Conservation (phyloP, 2,797 vertebrate species). For the Semaprochilodus insignis region DNA sequence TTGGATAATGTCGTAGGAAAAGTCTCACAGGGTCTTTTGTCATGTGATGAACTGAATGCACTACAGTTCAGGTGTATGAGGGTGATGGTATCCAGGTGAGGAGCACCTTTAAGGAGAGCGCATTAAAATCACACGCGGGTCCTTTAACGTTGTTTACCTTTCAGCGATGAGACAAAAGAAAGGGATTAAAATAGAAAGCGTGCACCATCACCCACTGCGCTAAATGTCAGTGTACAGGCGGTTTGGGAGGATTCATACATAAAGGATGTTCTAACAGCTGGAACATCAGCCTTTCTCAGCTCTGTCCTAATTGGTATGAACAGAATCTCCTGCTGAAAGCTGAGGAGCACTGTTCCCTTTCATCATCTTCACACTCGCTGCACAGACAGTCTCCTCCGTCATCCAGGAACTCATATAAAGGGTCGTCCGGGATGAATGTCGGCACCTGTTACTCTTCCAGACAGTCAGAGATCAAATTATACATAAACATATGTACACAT, state of each 20-base stretch:
- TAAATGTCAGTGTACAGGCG: not conserved
- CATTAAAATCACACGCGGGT: not conserved
- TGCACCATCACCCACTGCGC: not conserved
- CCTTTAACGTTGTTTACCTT: not conserved
- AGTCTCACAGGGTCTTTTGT: not conserved
- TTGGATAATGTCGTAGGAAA: not conserved
- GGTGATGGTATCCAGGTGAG: not conserved
- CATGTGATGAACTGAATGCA: not conserved
- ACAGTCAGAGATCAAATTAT: too few relatives aligned
- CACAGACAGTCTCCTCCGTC: not conserved
- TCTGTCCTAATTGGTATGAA: conserved; percentile 5
- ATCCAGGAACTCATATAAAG: not conserved
- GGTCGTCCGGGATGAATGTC: not conserved
- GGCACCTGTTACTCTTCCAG: not conserved
- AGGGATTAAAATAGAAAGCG: conserved; percentile 22
- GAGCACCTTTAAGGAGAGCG: not conserved
- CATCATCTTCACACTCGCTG: not conserved
- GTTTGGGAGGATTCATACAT: conserved; percentile 37
- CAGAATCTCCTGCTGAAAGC: conserved; percentile 1
- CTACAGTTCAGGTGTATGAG: not conserved
- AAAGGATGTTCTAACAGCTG: conserved; percentile 26
- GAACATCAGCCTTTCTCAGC: conserved; percentile 3
- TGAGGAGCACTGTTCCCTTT: not conserved
- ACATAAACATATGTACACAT: too few relatives aligned
- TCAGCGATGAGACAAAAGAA: not conserved